A percentile compares a stretch with the other conserved stretches of the same genome.
Conservation (phyloP, 2,797 vertebrate species). For the Pelobates cultripes region DNA sequence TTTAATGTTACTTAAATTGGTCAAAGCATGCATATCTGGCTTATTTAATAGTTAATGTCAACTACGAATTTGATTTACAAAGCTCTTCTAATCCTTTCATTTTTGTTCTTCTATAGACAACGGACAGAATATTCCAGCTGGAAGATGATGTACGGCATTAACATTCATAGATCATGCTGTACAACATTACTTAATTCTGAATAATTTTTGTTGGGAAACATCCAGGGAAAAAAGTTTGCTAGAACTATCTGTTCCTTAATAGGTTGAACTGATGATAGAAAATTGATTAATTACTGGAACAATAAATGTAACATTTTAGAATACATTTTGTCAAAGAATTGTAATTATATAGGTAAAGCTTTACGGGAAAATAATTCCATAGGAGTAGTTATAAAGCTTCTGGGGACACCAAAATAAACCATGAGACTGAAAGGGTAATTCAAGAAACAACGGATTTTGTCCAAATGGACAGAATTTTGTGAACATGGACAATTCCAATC, state of each 20-base stretch:
- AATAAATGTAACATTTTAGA: too few species aligned
- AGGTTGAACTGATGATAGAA: background rate
- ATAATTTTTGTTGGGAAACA: constrained; percentile 1
- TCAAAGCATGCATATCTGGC: background rate
- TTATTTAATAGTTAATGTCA: constrained; percentile 7
- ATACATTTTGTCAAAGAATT: too few species aligned
- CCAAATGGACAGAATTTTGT: too few species aligned
- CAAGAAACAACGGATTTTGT: too few species aligned
- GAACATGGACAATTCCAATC: too few species aligned
- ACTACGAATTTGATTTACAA: background rate
- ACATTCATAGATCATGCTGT: background rate
- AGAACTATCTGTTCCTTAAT: background rate
- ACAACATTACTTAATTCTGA: constrained; percentile 1
- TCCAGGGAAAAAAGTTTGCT: background rate
- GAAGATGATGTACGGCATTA: background rate
- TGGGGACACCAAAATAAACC: too few species aligned
- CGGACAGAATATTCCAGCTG: background rate
- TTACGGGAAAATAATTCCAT: too few species aligned
- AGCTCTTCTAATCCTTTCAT: background rate
- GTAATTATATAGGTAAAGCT: too few species aligned
- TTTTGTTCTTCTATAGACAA: background rate
- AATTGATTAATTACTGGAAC: too few species aligned
- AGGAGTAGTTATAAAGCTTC: too few species aligned
- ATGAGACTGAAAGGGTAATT: too few species aligned
- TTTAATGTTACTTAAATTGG: constrained; percentile 7